Evolutionary conservation across 2,113 vertebrate species (phyloP).

Genomic region (Gymnarchus niloticus): DNA sequence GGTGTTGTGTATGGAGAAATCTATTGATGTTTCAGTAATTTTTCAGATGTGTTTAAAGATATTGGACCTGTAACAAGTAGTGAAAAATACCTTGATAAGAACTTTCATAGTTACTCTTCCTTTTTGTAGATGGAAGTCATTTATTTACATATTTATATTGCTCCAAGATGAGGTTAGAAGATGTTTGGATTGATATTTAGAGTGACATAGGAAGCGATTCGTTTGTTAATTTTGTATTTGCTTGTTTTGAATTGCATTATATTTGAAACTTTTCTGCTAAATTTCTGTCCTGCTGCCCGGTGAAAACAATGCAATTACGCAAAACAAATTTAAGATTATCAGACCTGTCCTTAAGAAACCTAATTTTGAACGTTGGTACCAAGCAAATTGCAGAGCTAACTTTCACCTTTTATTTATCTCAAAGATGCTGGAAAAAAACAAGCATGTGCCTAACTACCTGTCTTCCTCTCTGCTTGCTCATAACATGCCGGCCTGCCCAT

Average conservation of each 20-base stretch:
- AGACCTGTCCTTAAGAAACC: too few relatives aligned
- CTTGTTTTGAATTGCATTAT: not conserved
- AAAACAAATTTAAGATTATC: too few relatives aligned
- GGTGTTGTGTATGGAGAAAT: not conserved
- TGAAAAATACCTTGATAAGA: not conserved
- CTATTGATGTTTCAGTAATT: not conserved
- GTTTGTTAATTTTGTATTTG: not conserved
- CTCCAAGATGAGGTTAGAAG: too few relatives aligned
- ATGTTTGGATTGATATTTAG: too few relatives aligned
- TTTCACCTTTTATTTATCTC: too few relatives aligned
- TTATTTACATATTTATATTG: not conserved
- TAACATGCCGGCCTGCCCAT: too few relatives aligned
- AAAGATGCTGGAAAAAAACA: too few relatives aligned
- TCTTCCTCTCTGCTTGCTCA: too few relatives aligned
- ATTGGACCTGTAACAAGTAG: not conserved
- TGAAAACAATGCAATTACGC: not conserved
- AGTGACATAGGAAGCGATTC: not conserved
- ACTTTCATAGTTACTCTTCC: not conserved
- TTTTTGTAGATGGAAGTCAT: not conserved
- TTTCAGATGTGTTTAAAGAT: not conserved
- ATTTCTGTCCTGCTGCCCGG: not conserved
- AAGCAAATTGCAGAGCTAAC: too few relatives aligned
- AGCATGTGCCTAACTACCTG: too few relatives aligned
- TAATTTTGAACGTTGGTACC: too few relatives aligned
- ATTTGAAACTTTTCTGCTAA: not conserved